A percentile compares a stretch with the other conserved stretches of the same genome.
Conservation (phyloP, 1,140 invertebrate genomes). For the Eriocheir sinensis region DNA sequence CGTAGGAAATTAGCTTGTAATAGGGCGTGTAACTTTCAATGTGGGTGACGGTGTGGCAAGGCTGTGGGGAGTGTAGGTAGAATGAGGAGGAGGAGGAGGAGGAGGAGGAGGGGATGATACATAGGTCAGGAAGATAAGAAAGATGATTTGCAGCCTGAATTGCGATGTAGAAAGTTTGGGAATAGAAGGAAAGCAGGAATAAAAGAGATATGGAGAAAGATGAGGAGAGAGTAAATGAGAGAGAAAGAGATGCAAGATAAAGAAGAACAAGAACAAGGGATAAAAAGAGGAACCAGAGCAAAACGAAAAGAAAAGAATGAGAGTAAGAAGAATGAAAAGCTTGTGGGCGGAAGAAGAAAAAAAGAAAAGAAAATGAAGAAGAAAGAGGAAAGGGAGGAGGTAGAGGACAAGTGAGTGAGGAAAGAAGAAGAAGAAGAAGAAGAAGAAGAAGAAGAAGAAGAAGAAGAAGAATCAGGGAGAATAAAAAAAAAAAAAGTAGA, state of each 20-base stretch:
- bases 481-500: neutral
- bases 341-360: neutral
- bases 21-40: neutral
- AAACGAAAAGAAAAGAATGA: too few relatives aligned
- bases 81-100: neutral
- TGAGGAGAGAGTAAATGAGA: neutral
- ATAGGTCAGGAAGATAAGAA: neutral
- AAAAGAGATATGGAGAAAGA: neutral
- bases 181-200: too few relatives aligned
- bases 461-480: neutral
- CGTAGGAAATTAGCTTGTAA: slow-evolving; percentile 15
- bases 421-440: neutral
- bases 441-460: neutral
- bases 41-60: neutral
- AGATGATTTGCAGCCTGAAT: neutral
- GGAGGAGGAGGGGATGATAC: neutral
- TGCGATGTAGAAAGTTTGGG: neutral
- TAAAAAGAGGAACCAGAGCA: neutral
- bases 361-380: too few relatives aligned
- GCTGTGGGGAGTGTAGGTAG: neutral
- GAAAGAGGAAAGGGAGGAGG: neutral
- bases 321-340: too few relatives aligned
- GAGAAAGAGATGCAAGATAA: neutral
- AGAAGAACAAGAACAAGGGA: neutral
- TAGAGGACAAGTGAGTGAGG: neutral